phyloP scores from a whole-genome alignment of 2,888 invertebrate species.

The Orthonevra nobilis region DNA sequence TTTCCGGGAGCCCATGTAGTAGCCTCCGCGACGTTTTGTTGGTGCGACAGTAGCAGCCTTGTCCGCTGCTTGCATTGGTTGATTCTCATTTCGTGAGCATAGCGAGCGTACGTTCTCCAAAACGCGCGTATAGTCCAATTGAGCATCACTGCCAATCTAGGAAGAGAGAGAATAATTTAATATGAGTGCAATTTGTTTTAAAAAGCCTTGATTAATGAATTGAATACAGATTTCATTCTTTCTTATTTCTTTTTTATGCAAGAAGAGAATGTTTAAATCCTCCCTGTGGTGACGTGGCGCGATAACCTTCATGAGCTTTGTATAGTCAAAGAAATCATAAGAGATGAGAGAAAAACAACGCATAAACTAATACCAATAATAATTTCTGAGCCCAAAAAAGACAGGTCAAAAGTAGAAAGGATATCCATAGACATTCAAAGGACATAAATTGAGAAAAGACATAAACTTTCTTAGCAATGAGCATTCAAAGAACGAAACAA shows the following conservation, averaged over 20 bases:
- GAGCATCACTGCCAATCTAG: constrained; percentile 78
- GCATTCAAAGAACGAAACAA: background rate
- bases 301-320: constrained; percentile 45
- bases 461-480: background rate
- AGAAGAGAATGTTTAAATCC: constrained; percentile 43
- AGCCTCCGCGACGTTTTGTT: constrained; percentile 76
- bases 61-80: constrained; percentile 73
- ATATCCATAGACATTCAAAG: background rate
- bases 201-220: constrained; percentile 15
- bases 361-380: no score
- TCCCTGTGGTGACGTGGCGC: constrained; percentile 36
- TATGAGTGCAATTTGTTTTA: constrained; percentile 6
- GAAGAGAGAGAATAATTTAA: background rate
- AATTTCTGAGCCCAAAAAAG: no score
- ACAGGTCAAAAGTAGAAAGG: no score
- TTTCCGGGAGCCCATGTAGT: constrained; percentile 82
- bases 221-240: no score
- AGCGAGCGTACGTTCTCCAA: constrained; percentile 83
- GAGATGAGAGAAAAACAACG: background rate
- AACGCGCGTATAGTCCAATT: constrained; percentile 79
- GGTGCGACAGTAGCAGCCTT: constrained; percentile 71
- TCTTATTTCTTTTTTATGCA: constrained; percentile 29
- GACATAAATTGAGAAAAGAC: background rate
- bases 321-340: constrained; percentile 16
- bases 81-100: constrained; percentile 83